Conservation (phyloP, 92 coral and sea anemone species). For the Diadumene lineata region DNA sequence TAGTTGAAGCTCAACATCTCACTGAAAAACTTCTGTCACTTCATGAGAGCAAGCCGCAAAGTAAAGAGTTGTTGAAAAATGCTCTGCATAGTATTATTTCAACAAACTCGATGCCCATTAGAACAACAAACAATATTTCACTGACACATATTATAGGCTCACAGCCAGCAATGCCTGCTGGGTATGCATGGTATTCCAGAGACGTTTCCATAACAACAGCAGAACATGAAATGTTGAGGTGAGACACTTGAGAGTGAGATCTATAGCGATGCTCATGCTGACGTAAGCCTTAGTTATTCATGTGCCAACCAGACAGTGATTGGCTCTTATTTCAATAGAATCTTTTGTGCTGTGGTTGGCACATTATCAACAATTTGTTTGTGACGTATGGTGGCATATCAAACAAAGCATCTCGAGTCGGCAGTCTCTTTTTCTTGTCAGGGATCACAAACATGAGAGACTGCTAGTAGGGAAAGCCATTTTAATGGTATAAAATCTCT, state of each 20-base stretch:
- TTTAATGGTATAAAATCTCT: no score
- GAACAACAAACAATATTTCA: neutral
- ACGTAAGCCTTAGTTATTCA: no score
- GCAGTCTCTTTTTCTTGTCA: no score
- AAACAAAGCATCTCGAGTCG: no score
- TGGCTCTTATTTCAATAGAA: no score
- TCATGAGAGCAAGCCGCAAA: neutral
- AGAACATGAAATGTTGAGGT: constrained; percentile 56
- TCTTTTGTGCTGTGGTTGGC: no score
- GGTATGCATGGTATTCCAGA: constrained; percentile 59
- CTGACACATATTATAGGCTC: neutral
- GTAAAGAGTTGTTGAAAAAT: neutral
- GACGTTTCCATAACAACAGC: constrained; percentile 9
- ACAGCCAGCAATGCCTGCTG: constrained; percentile 46
- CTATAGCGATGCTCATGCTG: neutral
- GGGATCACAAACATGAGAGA: no score
- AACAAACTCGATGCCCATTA: constrained; percentile 14
- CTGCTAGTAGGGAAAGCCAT: no score
- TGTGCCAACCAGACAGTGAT: no score
- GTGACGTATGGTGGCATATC: no score
- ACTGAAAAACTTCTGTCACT: neutral
- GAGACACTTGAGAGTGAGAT: neutral
- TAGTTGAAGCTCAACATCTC: constrained; percentile 11
- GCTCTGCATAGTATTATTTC: neutral
- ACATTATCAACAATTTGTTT: no score